A percentile compares a stretch with the other conserved stretches of the same genome.
phyloP scores from a whole-genome alignment of 1,140 invertebrate species.

The Monochamus saltuarius region DNA sequence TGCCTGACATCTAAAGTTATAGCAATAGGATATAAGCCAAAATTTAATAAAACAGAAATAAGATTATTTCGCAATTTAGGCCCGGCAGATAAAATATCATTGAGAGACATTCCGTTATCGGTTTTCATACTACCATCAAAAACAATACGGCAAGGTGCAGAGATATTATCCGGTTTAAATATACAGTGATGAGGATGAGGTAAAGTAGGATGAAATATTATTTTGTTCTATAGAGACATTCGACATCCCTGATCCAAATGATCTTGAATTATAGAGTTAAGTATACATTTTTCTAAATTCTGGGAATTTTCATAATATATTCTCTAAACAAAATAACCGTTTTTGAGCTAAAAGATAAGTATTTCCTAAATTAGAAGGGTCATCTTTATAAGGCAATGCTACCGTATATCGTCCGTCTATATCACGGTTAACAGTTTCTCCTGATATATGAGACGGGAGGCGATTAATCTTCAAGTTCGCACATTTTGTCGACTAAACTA shows the following conservation, averaged over 20 bases:
- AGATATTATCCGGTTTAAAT: background rate
- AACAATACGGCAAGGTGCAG: background rate
- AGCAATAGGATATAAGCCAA: background rate
- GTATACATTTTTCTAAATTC: background rate
- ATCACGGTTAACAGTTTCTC: background rate
- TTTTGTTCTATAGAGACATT: background rate
- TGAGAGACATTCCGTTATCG: background rate
- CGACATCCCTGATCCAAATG: background rate
- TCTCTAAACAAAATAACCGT: background rate
- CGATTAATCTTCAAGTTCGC: too few relatives aligned
- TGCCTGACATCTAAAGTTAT: background rate
- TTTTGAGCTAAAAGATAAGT: background rate
- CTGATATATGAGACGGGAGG: too few relatives aligned
- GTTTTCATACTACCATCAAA: conserved; percentile 8
- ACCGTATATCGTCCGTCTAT: background rate
- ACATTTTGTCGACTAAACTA: too few relatives aligned
- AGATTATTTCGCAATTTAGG: background rate
- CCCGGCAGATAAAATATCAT: background rate
- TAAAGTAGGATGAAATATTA: background rate
- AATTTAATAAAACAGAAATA: background rate
- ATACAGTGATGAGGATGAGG: conserved; percentile 3
- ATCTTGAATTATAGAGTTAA: conserved; percentile 3
- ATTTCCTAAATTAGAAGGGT: background rate
- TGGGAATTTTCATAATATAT: background rate
- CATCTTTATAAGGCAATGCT: background rate